Conservation (phyloP, 23 tunicate species). For the Ciona savignyi region DNA sequence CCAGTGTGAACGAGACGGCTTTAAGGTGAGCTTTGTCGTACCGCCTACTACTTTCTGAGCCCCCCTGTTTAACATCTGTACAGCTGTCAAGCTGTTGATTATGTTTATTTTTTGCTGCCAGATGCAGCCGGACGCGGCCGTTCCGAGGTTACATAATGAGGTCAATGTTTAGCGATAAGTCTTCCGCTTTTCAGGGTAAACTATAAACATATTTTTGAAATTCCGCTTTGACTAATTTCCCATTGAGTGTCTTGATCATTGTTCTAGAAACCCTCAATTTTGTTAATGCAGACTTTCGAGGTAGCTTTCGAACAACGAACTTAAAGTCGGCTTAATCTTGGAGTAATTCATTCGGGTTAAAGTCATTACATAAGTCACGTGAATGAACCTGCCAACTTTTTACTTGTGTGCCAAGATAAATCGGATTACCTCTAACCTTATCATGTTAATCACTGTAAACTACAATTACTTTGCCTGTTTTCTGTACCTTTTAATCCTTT, state of each 20-base stretch:
- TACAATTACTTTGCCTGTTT: too few relatives aligned
- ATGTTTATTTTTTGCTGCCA: background rate
- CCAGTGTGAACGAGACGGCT: slow-evolving; percentile 23
- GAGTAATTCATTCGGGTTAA: too few relatives aligned
- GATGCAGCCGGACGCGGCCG: background rate
- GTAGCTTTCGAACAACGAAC: too few relatives aligned
- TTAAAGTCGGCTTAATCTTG: background rate
- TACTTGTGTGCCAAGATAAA: background rate
- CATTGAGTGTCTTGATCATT: too few relatives aligned
- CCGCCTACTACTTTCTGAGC: too few relatives aligned
- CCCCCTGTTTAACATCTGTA: too few relatives aligned
- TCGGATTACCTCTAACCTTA: background rate
- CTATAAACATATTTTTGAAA: background rate
- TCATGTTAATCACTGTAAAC: background rate
- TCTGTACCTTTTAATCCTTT: too few relatives aligned
- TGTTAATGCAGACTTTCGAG: too few relatives aligned
- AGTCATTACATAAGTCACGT: too few relatives aligned
- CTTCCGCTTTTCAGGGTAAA: background rate
- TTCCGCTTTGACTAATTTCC: too few relatives aligned
- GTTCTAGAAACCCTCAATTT: too few relatives aligned
- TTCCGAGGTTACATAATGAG: background rate
- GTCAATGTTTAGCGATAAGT: background rate
- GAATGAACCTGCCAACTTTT: background rate
- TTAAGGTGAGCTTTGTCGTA: slow-evolving; percentile 23
- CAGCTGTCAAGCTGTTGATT: background rate